These are phyloP conservation scores for Montipora sp. DNA, from an alignment of 64 coral and sea anemone genomes.

Conservation along the genomic window DNA sequence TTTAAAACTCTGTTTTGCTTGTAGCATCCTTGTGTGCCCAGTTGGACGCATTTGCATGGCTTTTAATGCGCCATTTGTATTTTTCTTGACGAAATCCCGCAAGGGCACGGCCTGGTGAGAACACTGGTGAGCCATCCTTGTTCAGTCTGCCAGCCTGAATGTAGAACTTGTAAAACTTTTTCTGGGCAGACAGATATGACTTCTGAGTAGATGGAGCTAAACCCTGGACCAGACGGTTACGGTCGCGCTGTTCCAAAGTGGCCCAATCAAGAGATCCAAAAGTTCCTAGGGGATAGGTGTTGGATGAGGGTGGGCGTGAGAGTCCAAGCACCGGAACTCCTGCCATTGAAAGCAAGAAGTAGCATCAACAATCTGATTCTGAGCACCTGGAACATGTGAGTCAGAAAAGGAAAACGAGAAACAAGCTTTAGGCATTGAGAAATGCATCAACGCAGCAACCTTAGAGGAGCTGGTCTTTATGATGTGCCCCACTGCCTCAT, in stretches of 20 bases:
- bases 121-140: not conserved
- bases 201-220: slow-evolving; percentile 28
- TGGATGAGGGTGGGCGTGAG: not conserved
- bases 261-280: not conserved
- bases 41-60: too few relatives aligned
- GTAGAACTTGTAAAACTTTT: slow-evolving; percentile 38
- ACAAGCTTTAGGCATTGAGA: not conserved
- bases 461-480: too few relatives aligned
- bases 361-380: slow-evolving; percentile 32
- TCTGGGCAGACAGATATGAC: slow-evolving; percentile 36
- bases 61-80: too few relatives aligned
- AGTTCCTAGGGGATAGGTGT: not conserved
- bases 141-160: slow-evolving; percentile 6
- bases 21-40: too few relatives aligned
- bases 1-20: too few relatives aligned
- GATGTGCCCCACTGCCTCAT: too few relatives aligned
- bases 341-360: slow-evolving; percentile 24
- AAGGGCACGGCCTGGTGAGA: too few relatives aligned
- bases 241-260: slow-evolving; percentile 1
- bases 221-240: not conserved
- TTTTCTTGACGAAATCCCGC: too few relatives aligned
- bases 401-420: slow-evolving; percentile 34
- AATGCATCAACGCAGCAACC: not conserved
- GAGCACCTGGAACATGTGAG: slow-evolving; percentile 23
- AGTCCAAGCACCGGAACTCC: not conserved